Conservation (phyloP, 2,113 vertebrate genomes). For the Lates calcarifer region DNA sequence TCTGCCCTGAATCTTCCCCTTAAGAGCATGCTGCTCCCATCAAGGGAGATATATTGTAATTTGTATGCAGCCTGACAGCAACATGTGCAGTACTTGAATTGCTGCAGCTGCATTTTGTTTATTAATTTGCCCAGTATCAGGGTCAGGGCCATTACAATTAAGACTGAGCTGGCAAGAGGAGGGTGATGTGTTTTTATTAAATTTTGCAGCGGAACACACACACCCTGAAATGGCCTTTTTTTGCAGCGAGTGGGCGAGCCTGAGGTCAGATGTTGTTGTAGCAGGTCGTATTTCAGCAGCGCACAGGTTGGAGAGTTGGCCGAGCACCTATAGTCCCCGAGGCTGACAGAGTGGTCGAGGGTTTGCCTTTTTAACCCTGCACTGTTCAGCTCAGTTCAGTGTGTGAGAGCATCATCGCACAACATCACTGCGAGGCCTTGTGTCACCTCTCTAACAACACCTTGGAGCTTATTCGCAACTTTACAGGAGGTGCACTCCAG, state of each 20-base stretch:
- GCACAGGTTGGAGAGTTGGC: background rate
- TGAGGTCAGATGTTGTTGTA: too few relatives aligned
- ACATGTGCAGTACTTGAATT: background rate
- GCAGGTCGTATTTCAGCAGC: constrained; percentile 11
- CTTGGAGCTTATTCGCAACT: too few relatives aligned
- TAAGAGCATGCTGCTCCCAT: background rate
- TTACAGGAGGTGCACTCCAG: too few relatives aligned
- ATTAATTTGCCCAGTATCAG: background rate
- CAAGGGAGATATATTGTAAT: background rate
- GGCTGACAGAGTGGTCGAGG: constrained; percentile 7
- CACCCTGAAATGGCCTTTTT: background rate
- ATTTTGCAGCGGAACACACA: background rate
- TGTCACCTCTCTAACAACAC: too few relatives aligned
- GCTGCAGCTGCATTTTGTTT: background rate
- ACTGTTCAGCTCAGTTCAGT: too few relatives aligned
- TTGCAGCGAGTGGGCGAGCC: too few relatives aligned
- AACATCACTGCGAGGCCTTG: too few relatives aligned
- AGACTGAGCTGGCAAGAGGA: background rate
- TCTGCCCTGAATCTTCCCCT: background rate
- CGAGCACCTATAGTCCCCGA: constrained; percentile 18
- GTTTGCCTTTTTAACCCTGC: too few relatives aligned
- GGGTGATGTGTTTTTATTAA: background rate
- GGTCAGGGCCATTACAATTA: background rate
- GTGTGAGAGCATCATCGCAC: too few relatives aligned
- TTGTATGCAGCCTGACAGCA: background rate